Conservation (phyloP, 2,797 vertebrate genomes). For the Cyclopterus lumpus region DNA sequence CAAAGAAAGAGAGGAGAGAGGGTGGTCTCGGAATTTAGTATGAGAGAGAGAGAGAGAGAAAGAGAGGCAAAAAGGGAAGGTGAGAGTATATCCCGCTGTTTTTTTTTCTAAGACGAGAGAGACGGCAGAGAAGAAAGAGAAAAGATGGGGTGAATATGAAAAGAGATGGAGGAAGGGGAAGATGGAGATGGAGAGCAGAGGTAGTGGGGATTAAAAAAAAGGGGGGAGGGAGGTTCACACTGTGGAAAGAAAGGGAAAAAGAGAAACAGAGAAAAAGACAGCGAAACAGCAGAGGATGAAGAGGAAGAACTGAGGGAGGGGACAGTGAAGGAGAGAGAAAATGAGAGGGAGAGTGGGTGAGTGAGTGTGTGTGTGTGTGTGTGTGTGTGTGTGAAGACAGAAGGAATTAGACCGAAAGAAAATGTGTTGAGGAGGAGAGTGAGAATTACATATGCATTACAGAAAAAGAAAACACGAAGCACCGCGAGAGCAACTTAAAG, state of each 20-base stretch:
- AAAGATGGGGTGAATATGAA: constrained; percentile 67
- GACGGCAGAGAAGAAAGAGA: constrained; percentile 33
- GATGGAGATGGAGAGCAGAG: constrained; percentile 72
- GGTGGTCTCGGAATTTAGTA: constrained; percentile 70
- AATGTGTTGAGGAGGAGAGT: constrained; percentile 81
- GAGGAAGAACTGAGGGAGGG: constrained; percentile 75
- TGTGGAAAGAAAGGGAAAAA: constrained; percentile 66
- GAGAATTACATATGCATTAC: constrained; percentile 83
- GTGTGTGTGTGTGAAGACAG: constrained; percentile 70
- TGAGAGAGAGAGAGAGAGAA: constrained; percentile 56
- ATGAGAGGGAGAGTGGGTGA: constrained; percentile 64
- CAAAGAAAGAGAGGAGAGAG: constrained; percentile 59
- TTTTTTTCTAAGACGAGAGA: constrained; percentile 17
- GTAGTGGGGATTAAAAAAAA: constrained; percentile 63
- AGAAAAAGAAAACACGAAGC: constrained; percentile 64
- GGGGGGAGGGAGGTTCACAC: constrained; percentile 58
- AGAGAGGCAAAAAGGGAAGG: constrained; percentile 59
- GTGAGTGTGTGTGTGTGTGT: constrained; percentile 46
- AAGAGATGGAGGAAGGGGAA: constrained; percentile 55
- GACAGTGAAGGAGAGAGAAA: constrained; percentile 71
- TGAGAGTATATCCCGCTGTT: constrained; percentile 49
- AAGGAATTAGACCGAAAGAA: constrained; percentile 83
- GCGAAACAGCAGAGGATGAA: constrained; percentile 71
- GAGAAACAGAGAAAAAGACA: constrained; percentile 73
- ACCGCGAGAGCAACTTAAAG: constrained; percentile 39